Evolutionary conservation across 1,140 invertebrate species (phyloP), one percentile per base, ranked within the genome.

Genomic region (Bemisia tabaci): DNA sequence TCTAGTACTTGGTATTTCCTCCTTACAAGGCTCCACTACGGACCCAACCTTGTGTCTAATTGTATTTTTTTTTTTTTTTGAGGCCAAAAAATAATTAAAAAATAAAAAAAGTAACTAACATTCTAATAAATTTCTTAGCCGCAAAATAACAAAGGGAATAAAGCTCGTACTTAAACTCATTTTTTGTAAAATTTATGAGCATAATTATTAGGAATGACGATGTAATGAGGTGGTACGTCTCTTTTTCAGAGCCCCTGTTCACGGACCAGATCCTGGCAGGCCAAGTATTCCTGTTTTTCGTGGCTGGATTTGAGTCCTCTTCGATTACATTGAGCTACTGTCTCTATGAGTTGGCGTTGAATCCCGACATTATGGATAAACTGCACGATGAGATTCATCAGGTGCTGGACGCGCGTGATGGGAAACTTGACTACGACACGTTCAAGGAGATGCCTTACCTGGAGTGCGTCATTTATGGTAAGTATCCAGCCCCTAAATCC

Each of bases 271-370:
- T 69, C 62, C 72, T 85, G 2, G 78, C 81, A 0, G 79, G 81
- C 1, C 85, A 87, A 66, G 78, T 80, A 0, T 77, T 86, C 69
- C 71, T 83, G 0, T 87, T 87, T 73, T 63, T 87, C 66, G 70
- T 82, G 1, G 84, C 82, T 64, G 84, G 84, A 17, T 84, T 81
- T 59, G 85, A 86, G 67, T 85, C 85, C 0, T 83, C 83, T 1
- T 78, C 82, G 2, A 79, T 77, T n/a, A 68, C 79, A 0, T 73
- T 86, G 26, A 76, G 77, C n/a, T 78, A 76, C 59, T 72, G 76
- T 2, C 69, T 78, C 12, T 72, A 76, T 24, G 76, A 79, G 71
- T 72, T 87, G 26, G 81, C 82, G 0, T 74, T 74, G 48, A 75
- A 83, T 72, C 78, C 77, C 22, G 77, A 81, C 11, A 73, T 81